Base-by-base conservation (phyloP, 2,797 vertebrate species). In the Mionectes olivaceus region DNA sequence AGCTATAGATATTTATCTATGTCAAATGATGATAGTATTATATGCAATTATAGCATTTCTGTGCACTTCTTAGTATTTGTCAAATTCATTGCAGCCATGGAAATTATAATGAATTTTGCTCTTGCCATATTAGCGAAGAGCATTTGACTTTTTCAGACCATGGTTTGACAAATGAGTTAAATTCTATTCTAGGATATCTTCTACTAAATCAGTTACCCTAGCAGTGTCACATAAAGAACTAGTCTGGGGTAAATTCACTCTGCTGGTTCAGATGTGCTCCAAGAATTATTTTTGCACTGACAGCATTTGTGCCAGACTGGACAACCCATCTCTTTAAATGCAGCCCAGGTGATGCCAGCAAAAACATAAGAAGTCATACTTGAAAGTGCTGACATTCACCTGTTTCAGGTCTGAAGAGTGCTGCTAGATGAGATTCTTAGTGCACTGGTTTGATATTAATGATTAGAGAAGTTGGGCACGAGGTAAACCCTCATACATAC, bases 381-480 rank as follows among this genome's bases (percentile, higher is more conserved):
- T 1, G 0, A 3, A 73, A 73, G 14, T 60, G 63, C 37, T 21
- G 53, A 15, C 1, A 1, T 68, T 65, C 74, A 5, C 56, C 43
- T n/a, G 18, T 43, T 37, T 68, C n/a, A 30, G 11, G 19, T 50
- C 30, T 53, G 19, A 24, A 39, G 44, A 47, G 18, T 65, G 10
- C 28, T 69, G 13, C 37, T 61, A n/a, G 33, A 33, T 80, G 33
- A 65, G 21, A 53, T 86, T 10, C 5, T 33, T 49, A 28, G 2
- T 39, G 56, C 4, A 5, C 33, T 49, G 32, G 4, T 64, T 56
- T 65, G 25, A 9, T 70, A 16, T 12, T 39, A 23, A 23, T 21
- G 6, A 13, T 37, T 44, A 35, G 33, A 49, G 39, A 61, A 86
- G 24, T 19, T 30, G 23, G 23, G 33, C 35, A 10, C 14, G 18